phyloP scores from a whole-genome alignment of 1,140 invertebrate species.

The Nephila pilipes region DNA sequence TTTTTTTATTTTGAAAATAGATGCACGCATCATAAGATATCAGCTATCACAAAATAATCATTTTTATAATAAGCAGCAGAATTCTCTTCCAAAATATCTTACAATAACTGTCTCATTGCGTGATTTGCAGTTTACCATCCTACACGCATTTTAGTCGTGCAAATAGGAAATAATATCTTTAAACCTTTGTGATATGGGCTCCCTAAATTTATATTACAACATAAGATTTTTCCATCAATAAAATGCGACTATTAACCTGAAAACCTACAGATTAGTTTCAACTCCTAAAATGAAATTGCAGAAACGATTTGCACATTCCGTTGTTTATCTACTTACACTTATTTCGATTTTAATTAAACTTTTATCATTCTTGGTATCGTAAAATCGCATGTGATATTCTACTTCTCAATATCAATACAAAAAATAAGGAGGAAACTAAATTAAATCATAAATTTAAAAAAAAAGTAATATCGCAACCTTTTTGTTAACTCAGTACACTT shows the following conservation, averaged over 20 bases:
- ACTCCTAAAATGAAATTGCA: neutral
- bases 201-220: neutral
- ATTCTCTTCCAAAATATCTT: neutral
- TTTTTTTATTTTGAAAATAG: neutral
- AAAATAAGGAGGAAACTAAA: neutral
- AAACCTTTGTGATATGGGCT: neutral
- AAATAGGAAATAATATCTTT: constrained; percentile 39
- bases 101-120: constrained; percentile 34
- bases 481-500: too few relatives aligned
- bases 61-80: neutral
- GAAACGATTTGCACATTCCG: neutral
- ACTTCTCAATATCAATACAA: neutral
- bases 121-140: neutral
- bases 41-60: neutral
- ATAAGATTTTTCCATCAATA: neutral
- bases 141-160: constrained; percentile 5
- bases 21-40: neutral
- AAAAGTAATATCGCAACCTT: neutral
- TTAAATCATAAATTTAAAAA: constrained; percentile 2
- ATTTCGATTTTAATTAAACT: neutral
- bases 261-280: neutral
- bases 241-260: neutral
- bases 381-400: neutral
- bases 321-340: neutral
- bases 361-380: neutral